Evolutionary conservation across 2,888 invertebrate species (phyloP).

Genomic region (Ellobium chinense): DNA sequence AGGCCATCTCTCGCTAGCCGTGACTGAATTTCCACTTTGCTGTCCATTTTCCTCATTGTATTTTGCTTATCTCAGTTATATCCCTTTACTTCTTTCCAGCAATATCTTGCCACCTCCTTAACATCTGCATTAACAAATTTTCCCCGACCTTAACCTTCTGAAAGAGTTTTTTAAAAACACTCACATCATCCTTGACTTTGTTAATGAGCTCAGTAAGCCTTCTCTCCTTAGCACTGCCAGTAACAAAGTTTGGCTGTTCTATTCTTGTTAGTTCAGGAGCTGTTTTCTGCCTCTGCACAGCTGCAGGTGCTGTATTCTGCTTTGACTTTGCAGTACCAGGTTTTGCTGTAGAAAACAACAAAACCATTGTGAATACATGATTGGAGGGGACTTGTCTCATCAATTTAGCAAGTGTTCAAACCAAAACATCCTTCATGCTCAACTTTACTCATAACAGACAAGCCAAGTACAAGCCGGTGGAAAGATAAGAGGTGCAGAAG

Average conservation of each 20-base stretch:
- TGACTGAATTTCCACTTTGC: no score
- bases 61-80: neutral
- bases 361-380: no score
- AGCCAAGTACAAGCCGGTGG: no score
- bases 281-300: slow-evolving; percentile 16
- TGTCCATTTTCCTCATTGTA: neutral
- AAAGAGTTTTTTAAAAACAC: neutral
- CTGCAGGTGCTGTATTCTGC: neutral
- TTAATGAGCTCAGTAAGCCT: slow-evolving; percentile 21
- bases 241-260: slow-evolving; percentile 12
- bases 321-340: neutral
- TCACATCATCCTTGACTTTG: slow-evolving; percentile 43
- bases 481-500: no score
- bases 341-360: no score
- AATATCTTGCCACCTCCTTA: neutral
- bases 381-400: no score
- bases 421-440: no score
- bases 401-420: no score
- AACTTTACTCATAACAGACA: no score
- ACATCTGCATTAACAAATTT: neutral
- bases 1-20: no score
- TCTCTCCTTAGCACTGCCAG: slow-evolving; percentile 39
- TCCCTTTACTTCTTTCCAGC: neutral
- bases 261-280: neutral
- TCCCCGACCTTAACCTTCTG: neutral